Evolutionary conservation across 2,888 invertebrate genomes (phyloP).

Genomic region (Zaprionus obscuricornis): DNA sequence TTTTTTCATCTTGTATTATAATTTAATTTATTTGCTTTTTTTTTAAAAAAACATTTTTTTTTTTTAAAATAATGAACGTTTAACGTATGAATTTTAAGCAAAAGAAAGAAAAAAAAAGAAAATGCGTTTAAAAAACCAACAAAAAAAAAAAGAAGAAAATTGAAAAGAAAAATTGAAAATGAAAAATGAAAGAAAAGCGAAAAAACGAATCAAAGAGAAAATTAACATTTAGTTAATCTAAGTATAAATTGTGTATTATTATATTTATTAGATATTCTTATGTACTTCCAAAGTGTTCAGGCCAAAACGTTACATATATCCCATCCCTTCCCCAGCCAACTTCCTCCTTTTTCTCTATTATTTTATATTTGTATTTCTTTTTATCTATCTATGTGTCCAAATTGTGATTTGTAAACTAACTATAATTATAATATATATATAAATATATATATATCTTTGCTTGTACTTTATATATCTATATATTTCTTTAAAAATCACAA

Average conservation of each 20-base stretch:
- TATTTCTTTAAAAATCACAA: constrained; percentile 18
- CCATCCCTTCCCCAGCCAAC: background rate
- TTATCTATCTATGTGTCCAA: constrained; percentile 26
- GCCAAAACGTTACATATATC: constrained; percentile 65
- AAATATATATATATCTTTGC: background rate
- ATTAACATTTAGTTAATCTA: too few relatives aligned
- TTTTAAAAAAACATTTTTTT: too few relatives aligned
- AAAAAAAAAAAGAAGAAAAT: constrained; percentile 30
- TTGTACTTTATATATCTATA: background rate
- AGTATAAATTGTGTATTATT: background rate
- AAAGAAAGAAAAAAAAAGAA: too few relatives aligned
- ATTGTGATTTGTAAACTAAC: constrained; percentile 23
- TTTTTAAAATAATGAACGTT: constrained; percentile 30
- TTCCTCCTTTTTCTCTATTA: constrained; percentile 10
- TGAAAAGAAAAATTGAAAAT: constrained; percentile 1
- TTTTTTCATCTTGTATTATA: constrained; percentile 21
- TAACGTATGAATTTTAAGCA: constrained; percentile 40
- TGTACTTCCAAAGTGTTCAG: constrained; percentile 77
- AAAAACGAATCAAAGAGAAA: too few relatives aligned
- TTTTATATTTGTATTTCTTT: constrained; percentile 15
- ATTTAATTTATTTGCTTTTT: constrained; percentile 40
- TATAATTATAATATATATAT: constrained; percentile 5
- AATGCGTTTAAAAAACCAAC: constrained; percentile 47
- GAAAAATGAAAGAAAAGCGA: background rate
- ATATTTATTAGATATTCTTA: constrained; percentile 36